These are phyloP conservation scores for Huso huso DNA, from an alignment of 2,797 vertebrate species.

Conservation along the genomic window DNA sequence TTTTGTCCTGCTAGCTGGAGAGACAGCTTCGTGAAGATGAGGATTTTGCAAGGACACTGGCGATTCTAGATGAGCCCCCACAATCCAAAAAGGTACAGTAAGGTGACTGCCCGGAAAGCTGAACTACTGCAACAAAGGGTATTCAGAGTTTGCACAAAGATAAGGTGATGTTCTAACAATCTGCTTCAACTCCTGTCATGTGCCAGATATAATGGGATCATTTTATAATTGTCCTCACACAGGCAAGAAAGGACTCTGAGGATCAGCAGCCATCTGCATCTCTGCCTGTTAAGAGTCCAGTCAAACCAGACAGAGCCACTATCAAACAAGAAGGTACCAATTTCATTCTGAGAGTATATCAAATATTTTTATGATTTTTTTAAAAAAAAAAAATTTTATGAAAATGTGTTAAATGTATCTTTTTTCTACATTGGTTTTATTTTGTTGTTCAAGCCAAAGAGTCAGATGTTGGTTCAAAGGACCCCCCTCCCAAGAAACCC, in stretches of 20 bases:
- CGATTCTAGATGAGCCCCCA: conserved; percentile 79
- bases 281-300: conserved; percentile 37
- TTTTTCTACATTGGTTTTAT: background rate
- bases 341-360: background rate
- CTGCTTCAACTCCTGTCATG: background rate
- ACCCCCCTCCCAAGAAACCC: background rate
- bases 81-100: conserved; percentile 73
- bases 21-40: conserved; percentile 88
- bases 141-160: too few relatives aligned
- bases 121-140: too few relatives aligned
- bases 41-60: conserved; percentile 85
- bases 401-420: background rate
- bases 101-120: background rate
- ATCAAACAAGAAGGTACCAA: conserved; percentile 5
- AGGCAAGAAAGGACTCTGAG: conserved; percentile 51
- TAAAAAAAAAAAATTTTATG: too few relatives aligned
- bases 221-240: background rate
- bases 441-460: background rate
- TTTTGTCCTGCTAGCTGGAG: conserved; percentile 62
- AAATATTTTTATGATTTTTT: background rate
- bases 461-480: background rate
- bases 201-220: background rate
- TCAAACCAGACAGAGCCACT: conserved; percentile 31
- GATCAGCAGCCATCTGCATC: conserved; percentile 30
- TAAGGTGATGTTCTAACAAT: too few relatives aligned